Evolutionary conservation across 2,888 invertebrate species (phyloP).

Genomic region (Nomada ruficornis): DNA sequence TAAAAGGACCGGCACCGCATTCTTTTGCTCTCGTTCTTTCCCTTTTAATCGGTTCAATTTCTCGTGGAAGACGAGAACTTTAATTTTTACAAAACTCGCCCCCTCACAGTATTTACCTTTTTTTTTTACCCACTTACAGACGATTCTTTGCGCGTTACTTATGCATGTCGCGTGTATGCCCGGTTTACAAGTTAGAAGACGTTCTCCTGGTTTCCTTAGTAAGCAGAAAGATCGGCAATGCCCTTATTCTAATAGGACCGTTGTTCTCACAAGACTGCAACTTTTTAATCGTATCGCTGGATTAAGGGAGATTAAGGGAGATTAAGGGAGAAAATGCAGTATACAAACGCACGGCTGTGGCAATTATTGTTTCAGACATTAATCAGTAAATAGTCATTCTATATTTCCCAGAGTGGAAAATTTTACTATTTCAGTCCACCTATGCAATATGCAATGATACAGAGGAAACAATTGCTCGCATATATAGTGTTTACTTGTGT

Average conservation of each 20-base stretch:
- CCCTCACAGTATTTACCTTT: constrained; percentile 16
- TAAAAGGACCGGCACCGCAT: constrained; percentile 4
- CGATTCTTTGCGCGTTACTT: constrained; percentile 28
- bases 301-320: too few relatives aligned
- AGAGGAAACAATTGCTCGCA: too few relatives aligned
- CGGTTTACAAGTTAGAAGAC: constrained; percentile 4
- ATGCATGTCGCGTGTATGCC: neutral
- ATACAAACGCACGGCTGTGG: too few relatives aligned
- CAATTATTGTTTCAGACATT: too few relatives aligned
- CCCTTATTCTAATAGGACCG: neutral
- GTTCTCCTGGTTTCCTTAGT: constrained; percentile 7
- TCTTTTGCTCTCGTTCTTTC: constrained; percentile 9
- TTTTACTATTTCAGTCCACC: too few relatives aligned
- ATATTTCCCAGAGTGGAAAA: too few relatives aligned
- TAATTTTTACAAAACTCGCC: constrained; percentile 21
- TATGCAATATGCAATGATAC: too few relatives aligned
- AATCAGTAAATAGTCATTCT: too few relatives aligned
- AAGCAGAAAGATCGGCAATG: neutral
- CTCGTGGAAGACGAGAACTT: constrained; percentile 13
- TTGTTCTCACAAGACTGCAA: neutral
- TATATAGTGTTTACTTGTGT: too few relatives aligned
- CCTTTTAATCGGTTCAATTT: constrained; percentile 50
- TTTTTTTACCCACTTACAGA: neutral
- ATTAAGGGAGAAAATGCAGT: neutral
- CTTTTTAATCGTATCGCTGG: neutral